Conservation (phyloP, 2,888 invertebrate species). For the Pseudanteris insignis region DNA sequence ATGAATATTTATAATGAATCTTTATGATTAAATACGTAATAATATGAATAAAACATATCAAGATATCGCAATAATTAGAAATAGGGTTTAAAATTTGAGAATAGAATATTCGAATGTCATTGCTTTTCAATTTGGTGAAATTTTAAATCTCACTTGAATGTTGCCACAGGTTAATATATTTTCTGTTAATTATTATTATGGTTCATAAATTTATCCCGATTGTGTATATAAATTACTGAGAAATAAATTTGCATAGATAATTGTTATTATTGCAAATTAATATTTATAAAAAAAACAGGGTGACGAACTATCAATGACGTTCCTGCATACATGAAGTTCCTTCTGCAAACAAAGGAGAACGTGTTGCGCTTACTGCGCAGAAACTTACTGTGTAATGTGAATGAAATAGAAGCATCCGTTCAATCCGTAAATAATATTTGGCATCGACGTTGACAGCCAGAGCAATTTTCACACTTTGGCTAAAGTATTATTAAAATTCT, state of each 20-base stretch:
- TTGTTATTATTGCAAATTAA: too few species aligned
- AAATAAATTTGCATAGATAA: too few species aligned
- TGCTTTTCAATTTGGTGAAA: too few species aligned
- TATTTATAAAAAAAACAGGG: constrained; percentile 5
- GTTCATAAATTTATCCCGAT: too few species aligned
- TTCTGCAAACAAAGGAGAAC: constrained; percentile 20
- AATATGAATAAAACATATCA: too few species aligned
- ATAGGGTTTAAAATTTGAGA: too few species aligned
- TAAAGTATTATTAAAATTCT: constrained; percentile 15
- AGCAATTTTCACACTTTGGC: constrained; percentile 8
- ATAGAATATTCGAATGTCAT: too few species aligned
- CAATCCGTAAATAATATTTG: constrained; percentile 2
- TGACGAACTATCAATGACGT: constrained; percentile 1
- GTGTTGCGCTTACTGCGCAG: constrained; percentile 16
- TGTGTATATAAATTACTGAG: too few species aligned
- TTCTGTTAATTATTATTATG: background rate
- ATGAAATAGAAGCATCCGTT: constrained; percentile 10
- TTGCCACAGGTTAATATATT: background rate
- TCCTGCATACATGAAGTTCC: constrained; percentile 11
- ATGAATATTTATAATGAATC: too few species aligned
- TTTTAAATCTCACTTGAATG: background rate
- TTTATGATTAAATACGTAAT: too few species aligned
- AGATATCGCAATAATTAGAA: too few species aligned
- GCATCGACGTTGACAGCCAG: constrained; percentile 4
- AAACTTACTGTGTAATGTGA: constrained; percentile 21